A percentile compares a stretch with the other conserved stretches of the same genome.
Evolutionary conservation across 2,888 invertebrate species (phyloP).

Genomic region (Xestobium rufovillosum): DNA sequence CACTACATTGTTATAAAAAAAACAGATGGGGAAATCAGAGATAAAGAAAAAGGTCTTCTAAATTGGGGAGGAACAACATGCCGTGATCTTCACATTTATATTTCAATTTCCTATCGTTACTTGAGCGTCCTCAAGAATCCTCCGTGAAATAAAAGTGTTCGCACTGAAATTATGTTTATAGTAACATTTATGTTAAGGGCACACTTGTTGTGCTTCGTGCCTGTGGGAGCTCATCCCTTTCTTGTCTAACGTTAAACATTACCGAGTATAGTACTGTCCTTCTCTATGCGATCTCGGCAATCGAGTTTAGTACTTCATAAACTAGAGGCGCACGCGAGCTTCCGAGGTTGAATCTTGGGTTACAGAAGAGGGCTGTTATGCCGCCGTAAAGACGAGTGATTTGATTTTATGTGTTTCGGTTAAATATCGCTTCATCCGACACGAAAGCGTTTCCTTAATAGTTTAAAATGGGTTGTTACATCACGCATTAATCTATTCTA

Average conservation of each 20-base stretch:
- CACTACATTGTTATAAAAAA: too few relatives aligned
- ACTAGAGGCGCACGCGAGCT: conserved; percentile 44
- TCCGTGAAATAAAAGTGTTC: conserved; percentile 42
- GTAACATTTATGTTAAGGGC: conserved; percentile 45
- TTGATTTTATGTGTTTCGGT: conserved; percentile 45
- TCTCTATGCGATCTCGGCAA: conserved; percentile 33
- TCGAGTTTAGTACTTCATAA: conserved; percentile 46
- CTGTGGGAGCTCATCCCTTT: conserved; percentile 30
- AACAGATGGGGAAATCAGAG: too few relatives aligned
- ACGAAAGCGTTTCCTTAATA: conserved; percentile 4
- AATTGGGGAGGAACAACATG: too few relatives aligned
- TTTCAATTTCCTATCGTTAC: conserved; percentile 34
- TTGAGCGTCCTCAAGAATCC: conserved; percentile 33
- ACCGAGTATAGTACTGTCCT: conserved; percentile 23
- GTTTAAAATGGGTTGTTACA: conserved; percentile 1
- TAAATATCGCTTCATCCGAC: conserved; percentile 41
- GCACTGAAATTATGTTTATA: conserved; percentile 44
- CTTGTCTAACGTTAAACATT: conserved; percentile 21
- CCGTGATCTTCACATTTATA: too few relatives aligned
- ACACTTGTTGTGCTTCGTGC: conserved; percentile 43
- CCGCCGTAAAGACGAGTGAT: conserved; percentile 44
- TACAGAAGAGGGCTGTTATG: conserved; percentile 43
- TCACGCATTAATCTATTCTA: too few relatives aligned
- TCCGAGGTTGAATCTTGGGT: conserved; percentile 44
- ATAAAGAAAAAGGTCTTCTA: too few relatives aligned